Evolutionary conservation across 1,140 invertebrate genomes (phyloP), one percentile per base, ranked within the genome.

Genomic region (Marisa cornuarietis): DNA sequence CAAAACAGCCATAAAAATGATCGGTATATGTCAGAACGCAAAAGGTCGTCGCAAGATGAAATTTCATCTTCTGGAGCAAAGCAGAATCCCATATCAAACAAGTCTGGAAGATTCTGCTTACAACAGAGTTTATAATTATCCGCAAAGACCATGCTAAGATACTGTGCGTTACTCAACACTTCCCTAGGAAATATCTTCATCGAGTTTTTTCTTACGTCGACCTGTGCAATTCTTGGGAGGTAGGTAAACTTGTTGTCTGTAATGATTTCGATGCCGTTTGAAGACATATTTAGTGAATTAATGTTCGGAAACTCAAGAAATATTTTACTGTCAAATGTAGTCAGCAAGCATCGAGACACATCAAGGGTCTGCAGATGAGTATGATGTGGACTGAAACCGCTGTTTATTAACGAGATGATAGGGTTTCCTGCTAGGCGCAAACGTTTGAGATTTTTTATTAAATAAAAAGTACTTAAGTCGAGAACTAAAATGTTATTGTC

Each of bases 31-130:
- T 74, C 62, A 24, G 74, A 71, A 31, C 76, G 65, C 61, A 86
- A 79, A n/a, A 86, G 71, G 61, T 86, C 78, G 20, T 73, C 71
- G 76, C 85, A 86, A 9, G 85, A 86, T 4, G 85, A 86, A 31
- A 86, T 74, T 49, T 82, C 80, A 31, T 81, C 76, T 20, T 68
- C 62, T 8, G 80, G 80, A n/a, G 80, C 76, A 51, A 74, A 51
- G 26, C 80, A 81, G 8, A 51, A n/a, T 14, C 18, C 42, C 22
- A 20, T 42, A 49, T 71, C 20, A n/a, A 83, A 75, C 10, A 66
- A 22, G 10, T 52, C 8, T 26, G 82, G 81, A 76, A 79, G 80
- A 18, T 80, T 51, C 13, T 26, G 42, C 54, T 42, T 31, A 72
- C 85, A 86, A 42, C 85, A 86, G 31, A 86, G 31, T 22, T 62